Percentiles rank a stretch among this genome's conserved stretches.
These are phyloP conservation scores for Patella caerulea DNA, from an alignment of 2,888 invertebrate genomes.

Conservation along the genomic window DNA sequence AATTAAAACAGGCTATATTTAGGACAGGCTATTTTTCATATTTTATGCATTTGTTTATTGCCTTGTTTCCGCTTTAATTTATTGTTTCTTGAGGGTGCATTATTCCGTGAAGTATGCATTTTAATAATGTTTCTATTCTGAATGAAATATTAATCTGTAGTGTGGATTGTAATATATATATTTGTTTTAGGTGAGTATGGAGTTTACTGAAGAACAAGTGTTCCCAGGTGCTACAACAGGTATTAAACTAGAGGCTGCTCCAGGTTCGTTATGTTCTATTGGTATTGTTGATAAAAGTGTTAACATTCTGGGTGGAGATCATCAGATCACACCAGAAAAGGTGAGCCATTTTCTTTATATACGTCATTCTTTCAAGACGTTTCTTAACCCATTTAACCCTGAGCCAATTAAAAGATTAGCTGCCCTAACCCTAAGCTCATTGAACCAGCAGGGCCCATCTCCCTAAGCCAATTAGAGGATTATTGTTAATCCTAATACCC, in stretches of 20 bases:
- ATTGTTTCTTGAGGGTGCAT: background rate
- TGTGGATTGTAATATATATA: background rate
- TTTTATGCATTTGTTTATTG: conserved; percentile 45
- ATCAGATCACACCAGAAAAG: conserved; percentile 58
- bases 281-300: conserved; percentile 77
- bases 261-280: conserved; percentile 76
- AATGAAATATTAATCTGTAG: background rate
- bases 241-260: conserved; percentile 74
- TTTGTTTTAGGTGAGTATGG: conserved; percentile 54
- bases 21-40: too few relatives aligned
- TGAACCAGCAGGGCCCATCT: too few relatives aligned
- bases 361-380: too few relatives aligned
- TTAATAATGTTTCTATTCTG: background rate
- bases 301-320: conserved; percentile 69
- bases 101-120: background rate
- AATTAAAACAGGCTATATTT: too few relatives aligned
- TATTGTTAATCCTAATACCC: too few relatives aligned
- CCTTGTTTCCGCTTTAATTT: background rate
- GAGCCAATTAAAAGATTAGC: too few relatives aligned
- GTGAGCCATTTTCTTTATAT: conserved; percentile 34
- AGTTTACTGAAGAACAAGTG: conserved; percentile 68
- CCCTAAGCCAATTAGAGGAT: too few relatives aligned
- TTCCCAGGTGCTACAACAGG: conserved; percentile 74
- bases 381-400: too few relatives aligned
- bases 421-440: too few relatives aligned